Evolutionary conservation across 2,797 vertebrate species (phyloP).

Genomic region (Acrossocheilus fasciatus): DNA sequence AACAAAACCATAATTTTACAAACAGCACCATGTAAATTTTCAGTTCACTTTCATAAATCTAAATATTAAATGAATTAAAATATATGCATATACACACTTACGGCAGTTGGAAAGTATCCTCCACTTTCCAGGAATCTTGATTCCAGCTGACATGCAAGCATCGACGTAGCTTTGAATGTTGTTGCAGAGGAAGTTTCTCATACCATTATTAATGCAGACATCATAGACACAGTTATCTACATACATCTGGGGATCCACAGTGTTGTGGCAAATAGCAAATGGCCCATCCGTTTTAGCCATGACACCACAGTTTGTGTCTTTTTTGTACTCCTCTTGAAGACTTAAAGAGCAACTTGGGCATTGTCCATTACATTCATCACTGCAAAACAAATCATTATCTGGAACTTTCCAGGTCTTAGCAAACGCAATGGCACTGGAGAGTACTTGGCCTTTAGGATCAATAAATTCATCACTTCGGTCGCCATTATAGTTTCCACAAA

Average conservation of each 20-base stretch:
- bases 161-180: conserved; percentile 62
- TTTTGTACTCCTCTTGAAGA: conserved; percentile 55
- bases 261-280: conserved; percentile 60
- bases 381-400: conserved; percentile 61
- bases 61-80: not conserved
- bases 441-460: conserved; percentile 38
- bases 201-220: conserved; percentile 63
- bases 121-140: conserved; percentile 60
- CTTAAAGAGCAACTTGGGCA: conserved; percentile 61
- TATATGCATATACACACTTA: conserved; percentile 42
- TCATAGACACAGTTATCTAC: conserved; percentile 67
- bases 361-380: conserved; percentile 61
- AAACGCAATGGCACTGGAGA: conserved; percentile 60
- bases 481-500: conserved; percentile 84
- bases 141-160: conserved; percentile 56
- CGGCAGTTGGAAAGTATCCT: conserved; percentile 58
- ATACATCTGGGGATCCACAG: conserved; percentile 55
- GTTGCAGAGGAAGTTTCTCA: conserved; percentile 59
- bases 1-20: not conserved
- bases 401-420: conserved; percentile 65
- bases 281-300: conserved; percentile 56
- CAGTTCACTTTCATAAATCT: not conserved
- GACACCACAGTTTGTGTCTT: conserved; percentile 61
- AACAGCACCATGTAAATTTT: not conserved
- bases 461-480: conserved; percentile 58